Evolutionary conservation across 2,797 vertebrate species (phyloP).

Genomic region (Discoglossus pictus): DNA sequence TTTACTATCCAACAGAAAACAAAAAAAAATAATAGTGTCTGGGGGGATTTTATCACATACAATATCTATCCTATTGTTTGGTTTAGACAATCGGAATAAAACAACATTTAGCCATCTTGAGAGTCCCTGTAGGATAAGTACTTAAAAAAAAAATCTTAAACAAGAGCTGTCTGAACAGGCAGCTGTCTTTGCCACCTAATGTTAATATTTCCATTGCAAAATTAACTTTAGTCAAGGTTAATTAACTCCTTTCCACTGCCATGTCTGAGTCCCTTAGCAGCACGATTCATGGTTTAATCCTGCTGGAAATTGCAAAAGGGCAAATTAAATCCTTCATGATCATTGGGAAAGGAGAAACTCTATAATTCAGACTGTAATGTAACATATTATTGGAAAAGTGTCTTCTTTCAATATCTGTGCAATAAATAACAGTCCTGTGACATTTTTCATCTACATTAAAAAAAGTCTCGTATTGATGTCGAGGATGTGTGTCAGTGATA

Average conservation of each 20-base stretch:
- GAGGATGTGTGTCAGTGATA: conserved; percentile 36
- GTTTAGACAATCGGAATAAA: conserved; percentile 14
- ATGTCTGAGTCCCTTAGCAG: conserved; percentile 31
- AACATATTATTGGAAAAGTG: conserved; percentile 39
- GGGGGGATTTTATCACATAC: too few relatives aligned
- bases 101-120: conserved; percentile 17
- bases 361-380: conserved; percentile 35
- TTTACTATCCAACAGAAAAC: too few relatives aligned
- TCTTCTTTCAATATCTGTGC: conserved; percentile 41
- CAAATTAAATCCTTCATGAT: conserved; percentile 51
- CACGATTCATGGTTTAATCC: conserved; percentile 50
- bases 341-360: conserved; percentile 36
- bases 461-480: conserved; percentile 15
- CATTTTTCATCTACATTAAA: conserved; percentile 26
- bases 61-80: too few relatives aligned
- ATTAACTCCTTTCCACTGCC: conserved; percentile 42
- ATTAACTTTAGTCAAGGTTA: conserved; percentile 56
- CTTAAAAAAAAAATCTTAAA: conserved; percentile 9
- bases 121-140: background rate
- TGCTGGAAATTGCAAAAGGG: conserved; percentile 48
- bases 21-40: too few relatives aligned
- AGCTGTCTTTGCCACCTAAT: conserved; percentile 36
- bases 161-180: conserved; percentile 16
- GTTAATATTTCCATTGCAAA: conserved; percentile 47
- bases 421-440: conserved; percentile 39